A percentile compares a stretch with the other conserved stretches of the same genome.
Evolutionary conservation across 1,140 invertebrate species (phyloP).

Genomic region (Sycobia sp.): DNA sequence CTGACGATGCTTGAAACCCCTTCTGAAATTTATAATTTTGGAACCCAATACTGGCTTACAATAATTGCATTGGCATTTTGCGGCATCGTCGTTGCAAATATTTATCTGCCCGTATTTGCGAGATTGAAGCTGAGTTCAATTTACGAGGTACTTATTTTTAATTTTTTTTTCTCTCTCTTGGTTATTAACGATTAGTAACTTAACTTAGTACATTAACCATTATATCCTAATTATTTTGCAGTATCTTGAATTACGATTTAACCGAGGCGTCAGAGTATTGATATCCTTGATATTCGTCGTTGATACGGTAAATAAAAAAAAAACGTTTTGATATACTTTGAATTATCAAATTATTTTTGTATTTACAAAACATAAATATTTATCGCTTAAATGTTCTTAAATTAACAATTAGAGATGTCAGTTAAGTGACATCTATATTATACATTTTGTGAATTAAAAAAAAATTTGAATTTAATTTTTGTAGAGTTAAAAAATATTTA

Average conservation of each 20-base stretch:
- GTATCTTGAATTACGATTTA: slow-evolving; percentile 78
- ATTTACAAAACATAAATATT: too few species aligned
- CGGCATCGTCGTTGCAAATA: slow-evolving; percentile 69
- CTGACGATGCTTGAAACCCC: slow-evolving; percentile 88
- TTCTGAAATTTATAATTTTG: slow-evolving; percentile 85
- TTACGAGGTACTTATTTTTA: slow-evolving; percentile 72
- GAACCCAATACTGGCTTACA: slow-evolving; percentile 81
- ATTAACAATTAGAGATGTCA: too few species aligned
- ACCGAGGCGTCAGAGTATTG: slow-evolving; percentile 66
- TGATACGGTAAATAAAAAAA: slow-evolving; percentile 65
- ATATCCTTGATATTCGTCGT: slow-evolving; percentile 73
- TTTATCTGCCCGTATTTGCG: slow-evolving; percentile 86
- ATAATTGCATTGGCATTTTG: slow-evolving; percentile 71
- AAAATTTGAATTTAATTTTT: too few species aligned
- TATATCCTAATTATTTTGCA: slow-evolving; percentile 57
- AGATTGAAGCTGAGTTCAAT: slow-evolving; percentile 78
- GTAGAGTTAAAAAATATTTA: background rate
- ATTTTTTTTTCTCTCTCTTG: slow-evolving; percentile 44
- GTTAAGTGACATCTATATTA: too few species aligned
- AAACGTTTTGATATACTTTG: too few species aligned
- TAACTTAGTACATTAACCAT: background rate
- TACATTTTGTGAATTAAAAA: slow-evolving; percentile 19
- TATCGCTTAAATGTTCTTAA: too few species aligned
- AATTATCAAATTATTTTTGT: too few species aligned
- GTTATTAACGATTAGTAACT: too few species aligned